phyloP scores from a whole-genome alignment of 2,113 vertebrate species.

The Tenebrosternarchus preto region DNA sequence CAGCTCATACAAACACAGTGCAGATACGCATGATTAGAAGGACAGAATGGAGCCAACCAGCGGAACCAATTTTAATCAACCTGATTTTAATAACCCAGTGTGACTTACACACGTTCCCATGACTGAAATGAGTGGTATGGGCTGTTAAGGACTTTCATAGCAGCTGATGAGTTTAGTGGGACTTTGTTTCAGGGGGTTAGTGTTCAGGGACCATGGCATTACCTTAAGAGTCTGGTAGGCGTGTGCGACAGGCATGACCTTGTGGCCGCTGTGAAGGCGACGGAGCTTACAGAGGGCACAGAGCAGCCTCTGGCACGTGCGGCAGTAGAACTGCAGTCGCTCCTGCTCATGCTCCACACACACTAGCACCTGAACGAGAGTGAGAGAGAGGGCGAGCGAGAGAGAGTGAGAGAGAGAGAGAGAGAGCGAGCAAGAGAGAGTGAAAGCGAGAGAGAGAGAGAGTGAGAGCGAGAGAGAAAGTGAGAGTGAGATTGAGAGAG shows the following conservation, averaged over 20 bases:
- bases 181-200: background rate
- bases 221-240: conserved; percentile 96
- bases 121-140: too few relatives aligned
- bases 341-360: conserved; percentile 94
- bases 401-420: conserved; percentile 9
- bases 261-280: conserved; percentile 88
- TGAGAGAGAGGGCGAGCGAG: background rate
- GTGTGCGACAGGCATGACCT: conserved; percentile 86
- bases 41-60: too few relatives aligned
- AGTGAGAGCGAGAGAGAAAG: conserved; percentile 4
- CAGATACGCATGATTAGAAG: too few relatives aligned
- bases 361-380: conserved; percentile 79
- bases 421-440: background rate
- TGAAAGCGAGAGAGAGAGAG: too few relatives aligned
- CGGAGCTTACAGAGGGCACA: conserved; percentile 90
- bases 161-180: background rate
- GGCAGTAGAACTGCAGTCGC: conserved; percentile 91
- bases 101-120: too few relatives aligned
- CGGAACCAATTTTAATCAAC: too few relatives aligned
- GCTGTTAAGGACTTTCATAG: background rate
- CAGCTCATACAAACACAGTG: too few relatives aligned
- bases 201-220: background rate
- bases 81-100: too few relatives aligned
- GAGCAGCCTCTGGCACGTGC: conserved; percentile 87
- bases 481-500: too few relatives aligned